phyloP scores from a whole-genome alignment of 2,888 invertebrate genomes.

The Antitype chi region DNA sequence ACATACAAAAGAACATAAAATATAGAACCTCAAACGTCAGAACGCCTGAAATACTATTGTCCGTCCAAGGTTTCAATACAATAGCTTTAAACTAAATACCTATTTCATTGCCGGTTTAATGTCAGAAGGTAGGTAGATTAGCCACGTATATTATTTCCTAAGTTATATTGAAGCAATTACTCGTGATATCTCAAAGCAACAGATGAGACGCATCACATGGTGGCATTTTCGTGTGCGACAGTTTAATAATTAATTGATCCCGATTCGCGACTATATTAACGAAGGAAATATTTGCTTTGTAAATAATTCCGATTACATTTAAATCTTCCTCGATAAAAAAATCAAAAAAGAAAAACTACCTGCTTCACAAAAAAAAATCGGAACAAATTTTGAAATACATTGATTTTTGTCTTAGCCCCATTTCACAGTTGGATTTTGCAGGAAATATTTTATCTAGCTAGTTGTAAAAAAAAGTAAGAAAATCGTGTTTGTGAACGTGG shows the following conservation, averaged over 20 bases:
- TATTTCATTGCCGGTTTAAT: not conserved
- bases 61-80: slow-evolving; percentile 54
- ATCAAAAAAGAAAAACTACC: not conserved
- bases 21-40: slow-evolving; percentile 19
- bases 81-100: slow-evolving; percentile 27
- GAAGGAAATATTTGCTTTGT: not conserved
- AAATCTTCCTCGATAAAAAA: not conserved
- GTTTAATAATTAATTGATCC: not conserved
- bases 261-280: not conserved
- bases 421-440: slow-evolving; percentile 11
- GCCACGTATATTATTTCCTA: not conserved
- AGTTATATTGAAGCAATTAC: not conserved
- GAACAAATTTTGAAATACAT: not conserved
- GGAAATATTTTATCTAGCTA: not conserved
- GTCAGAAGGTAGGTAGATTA: not conserved
- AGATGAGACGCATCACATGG: slow-evolving; percentile 15
- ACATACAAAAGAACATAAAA: slow-evolving; percentile 17
- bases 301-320: not conserved
- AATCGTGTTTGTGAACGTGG: not conserved
- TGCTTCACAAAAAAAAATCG: not conserved
- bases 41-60: slow-evolving; percentile 36
- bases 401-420: slow-evolving; percentile 12
- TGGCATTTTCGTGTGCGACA: not conserved
- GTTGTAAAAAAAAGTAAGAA: not conserved
- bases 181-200: slow-evolving; percentile 24